Conservation (phyloP, 2,113 vertebrate genomes). For the Pluvialis apricaria region DNA sequence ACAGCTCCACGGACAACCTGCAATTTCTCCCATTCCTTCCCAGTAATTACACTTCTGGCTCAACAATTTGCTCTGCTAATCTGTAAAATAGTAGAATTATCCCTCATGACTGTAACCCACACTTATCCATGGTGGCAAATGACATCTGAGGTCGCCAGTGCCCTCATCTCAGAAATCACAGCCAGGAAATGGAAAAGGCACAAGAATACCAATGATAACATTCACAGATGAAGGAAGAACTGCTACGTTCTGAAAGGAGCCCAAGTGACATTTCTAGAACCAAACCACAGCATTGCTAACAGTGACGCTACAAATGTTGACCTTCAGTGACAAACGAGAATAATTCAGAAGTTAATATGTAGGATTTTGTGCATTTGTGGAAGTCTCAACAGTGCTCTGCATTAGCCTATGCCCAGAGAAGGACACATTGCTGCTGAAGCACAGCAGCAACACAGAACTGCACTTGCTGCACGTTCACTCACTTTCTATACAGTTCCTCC, state of each 20-base stretch:
- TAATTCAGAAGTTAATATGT: neutral
- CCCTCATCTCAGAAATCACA: neutral
- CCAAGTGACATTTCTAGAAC: neutral
- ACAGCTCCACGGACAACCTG: neutral
- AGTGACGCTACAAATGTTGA: neutral
- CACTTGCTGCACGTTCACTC: neutral
- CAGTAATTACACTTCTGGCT: neutral
- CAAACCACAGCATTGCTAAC: neutral
- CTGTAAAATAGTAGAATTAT: neutral
- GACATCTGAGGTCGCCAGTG: neutral
- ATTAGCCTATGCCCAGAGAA: neutral
- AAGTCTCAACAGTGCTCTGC: neutral
- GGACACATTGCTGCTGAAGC: neutral
- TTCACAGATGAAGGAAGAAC: neutral
- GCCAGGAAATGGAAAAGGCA: neutral
- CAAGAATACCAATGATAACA: neutral
- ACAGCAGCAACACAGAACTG: neutral
- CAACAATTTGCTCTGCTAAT: neutral
- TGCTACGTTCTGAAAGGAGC: neutral
- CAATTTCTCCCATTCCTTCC: neutral
- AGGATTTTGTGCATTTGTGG: neutral
- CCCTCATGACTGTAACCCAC: neutral
- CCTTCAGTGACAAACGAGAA: neutral
- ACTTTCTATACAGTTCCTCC: neutral
- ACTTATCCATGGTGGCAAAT: neutral